Base-by-base conservation (phyloP, 2,797 vertebrate genomes). In the Intellagama lesueurii region DNA sequence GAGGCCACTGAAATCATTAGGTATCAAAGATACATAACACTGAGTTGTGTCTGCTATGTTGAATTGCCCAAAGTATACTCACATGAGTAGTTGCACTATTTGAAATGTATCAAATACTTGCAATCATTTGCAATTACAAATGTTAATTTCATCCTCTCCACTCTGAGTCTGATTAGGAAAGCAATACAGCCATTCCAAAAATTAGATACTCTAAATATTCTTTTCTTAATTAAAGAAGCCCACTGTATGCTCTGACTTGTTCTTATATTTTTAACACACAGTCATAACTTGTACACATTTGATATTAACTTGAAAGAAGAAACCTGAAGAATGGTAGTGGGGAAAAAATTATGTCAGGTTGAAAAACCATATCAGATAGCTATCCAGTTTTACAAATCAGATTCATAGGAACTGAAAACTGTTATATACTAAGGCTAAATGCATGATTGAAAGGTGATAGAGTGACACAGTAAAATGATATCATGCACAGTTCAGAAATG, bases 111-210 rank as follows among this genome's bases (percentile, higher is more conserved):
- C 68, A 87, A 70, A 81, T 5, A 32, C 6, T 32, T 83, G 35
- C 35, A 75, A 32, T 88, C 73, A 83, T 32, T 66, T 64, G 52
- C 70, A 84, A 88, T 84, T 83, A 78, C 49, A 70, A 70, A 79
- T 60, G 12, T 30, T 69, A 28, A 83, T 69, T 83, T 78, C 35
- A 40, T 78, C 76, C 26, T 78, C 64, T 70, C 64, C 28, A 79
- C 47, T 84, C 68, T 72, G 32, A 12, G 28, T 49, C 64, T 83
- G 87, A 83, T 83, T 88, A 88, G n/a, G 56, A 66, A 75, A 88
- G 22, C 60, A 76, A 22, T 28, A 40, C 32, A 77, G 60, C 32
- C 56, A 69, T 68, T 32, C 2, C 1, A 68, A 69, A 73, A 68
- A 68, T 80, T 2, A 28, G 24, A 35, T 19, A 56, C 26, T 30